These are phyloP conservation scores for Sinopyrophorus schimmeli DNA, from an alignment of 2,888 invertebrate species.

Conservation along the genomic window DNA sequence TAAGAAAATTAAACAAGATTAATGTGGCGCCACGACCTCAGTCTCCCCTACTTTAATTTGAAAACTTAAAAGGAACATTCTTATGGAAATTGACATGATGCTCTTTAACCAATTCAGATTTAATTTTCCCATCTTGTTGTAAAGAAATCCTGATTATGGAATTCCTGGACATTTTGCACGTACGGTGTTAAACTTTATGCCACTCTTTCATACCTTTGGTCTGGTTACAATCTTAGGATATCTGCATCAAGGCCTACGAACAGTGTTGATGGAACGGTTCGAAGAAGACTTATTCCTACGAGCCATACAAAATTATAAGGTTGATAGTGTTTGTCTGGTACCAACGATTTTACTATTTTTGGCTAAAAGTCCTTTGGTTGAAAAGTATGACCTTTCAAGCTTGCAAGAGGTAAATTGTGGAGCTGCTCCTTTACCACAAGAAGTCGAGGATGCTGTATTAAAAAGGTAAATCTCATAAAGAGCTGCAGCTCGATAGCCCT, in stretches of 20 bases:
- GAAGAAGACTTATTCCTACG: constrained; percentile 69
- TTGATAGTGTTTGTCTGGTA: constrained; percentile 38
- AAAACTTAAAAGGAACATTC: too few species aligned
- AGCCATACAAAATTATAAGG: constrained; percentile 48
- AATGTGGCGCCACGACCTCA: too few species aligned
- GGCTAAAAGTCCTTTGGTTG: constrained; percentile 74
- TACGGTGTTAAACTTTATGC: constrained; percentile 27
- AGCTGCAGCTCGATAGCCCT: constrained; percentile 31
- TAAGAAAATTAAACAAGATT: too few species aligned
- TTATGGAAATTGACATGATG: too few species aligned
- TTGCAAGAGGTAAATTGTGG: constrained; percentile 69
- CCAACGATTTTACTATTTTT: constrained; percentile 69
- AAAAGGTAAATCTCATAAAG: constrained; percentile 16
- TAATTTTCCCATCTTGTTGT: too few species aligned
- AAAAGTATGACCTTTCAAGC: constrained; percentile 70
- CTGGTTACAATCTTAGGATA: constrained; percentile 35
- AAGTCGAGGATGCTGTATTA: constrained; percentile 52
- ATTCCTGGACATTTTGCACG: too few species aligned
- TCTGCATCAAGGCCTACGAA: constrained; percentile 33
- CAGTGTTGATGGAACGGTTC: constrained; percentile 56
- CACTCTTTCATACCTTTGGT: constrained; percentile 45
- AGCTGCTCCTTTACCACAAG: constrained; percentile 75
- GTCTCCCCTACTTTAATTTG: too few species aligned
- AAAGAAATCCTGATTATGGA: too few species aligned
- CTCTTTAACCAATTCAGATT: too few species aligned